Conservation (phyloP, 2,113 vertebrate species). For the Ardeotis arabs region DNA sequence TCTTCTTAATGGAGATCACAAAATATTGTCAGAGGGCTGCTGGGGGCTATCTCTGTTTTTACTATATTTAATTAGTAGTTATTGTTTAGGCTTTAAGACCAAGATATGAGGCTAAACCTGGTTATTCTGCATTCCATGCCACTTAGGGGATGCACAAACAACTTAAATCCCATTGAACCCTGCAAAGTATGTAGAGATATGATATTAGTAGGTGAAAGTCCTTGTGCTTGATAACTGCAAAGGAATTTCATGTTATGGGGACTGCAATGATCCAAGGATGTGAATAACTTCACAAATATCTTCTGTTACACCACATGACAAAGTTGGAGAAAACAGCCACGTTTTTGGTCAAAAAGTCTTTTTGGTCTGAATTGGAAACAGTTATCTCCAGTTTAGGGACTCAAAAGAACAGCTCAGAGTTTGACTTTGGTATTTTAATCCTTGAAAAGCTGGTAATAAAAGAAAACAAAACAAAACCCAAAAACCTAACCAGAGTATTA, state of each 20-base stretch:
- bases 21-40: background rate
- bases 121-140: background rate
- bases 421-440: background rate
- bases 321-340: background rate
- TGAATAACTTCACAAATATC: background rate
- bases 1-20: background rate
- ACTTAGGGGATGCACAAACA: background rate
- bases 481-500: background rate
- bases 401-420: background rate
- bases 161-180: background rate
- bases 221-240: background rate
- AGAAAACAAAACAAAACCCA: background rate
- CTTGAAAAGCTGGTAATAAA: background rate
- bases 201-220: background rate
- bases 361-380: background rate
- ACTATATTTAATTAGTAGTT: background rate
- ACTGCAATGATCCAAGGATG: background rate
- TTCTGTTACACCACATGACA: background rate
- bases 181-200: background rate
- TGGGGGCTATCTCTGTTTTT: background rate
- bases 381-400: background rate
- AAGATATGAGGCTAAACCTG: background rate
- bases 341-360: background rate
- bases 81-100: background rate
- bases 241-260: background rate